Evolutionary conservation across 2,888 invertebrate species (phyloP).

Genomic region (Agonum fuliginosum): DNA sequence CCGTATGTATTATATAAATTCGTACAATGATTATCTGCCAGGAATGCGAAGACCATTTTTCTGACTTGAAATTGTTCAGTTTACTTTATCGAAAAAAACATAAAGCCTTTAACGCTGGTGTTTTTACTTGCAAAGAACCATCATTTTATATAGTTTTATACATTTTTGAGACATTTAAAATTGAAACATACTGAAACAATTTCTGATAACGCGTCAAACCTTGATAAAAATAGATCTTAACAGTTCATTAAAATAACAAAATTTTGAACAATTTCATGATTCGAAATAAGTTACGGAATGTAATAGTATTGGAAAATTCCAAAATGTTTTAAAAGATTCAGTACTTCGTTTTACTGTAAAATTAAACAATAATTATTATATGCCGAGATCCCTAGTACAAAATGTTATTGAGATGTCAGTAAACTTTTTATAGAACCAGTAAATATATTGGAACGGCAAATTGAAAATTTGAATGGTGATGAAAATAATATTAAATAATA

Average conservation of each 20-base stretch:
- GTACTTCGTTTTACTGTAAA: conserved; percentile 47
- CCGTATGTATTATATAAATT: background rate
- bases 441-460: background rate
- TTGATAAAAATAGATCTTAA: background rate
- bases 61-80: conserved; percentile 44
- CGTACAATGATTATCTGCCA: conserved; percentile 52
- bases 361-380: conserved; percentile 49
- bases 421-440: conserved; percentile 36
- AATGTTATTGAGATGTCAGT: conserved; percentile 52
- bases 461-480: background rate
- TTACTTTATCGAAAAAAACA: conserved; percentile 53
- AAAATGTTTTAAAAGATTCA: conserved; percentile 33
- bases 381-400: conserved; percentile 53
- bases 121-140: conserved; percentile 56
- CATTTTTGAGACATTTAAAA: conserved; percentile 55
- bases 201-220: background rate
- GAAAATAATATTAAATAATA: background rate
- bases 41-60: conserved; percentile 48
- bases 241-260: background rate
- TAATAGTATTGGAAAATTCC: conserved; percentile 24
- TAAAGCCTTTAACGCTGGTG: conserved; percentile 36
- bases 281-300: background rate
- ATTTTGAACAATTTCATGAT: conserved; percentile 11
- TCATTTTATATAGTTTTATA: conserved; percentile 56
- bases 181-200: conserved; percentile 49